These are phyloP conservation scores for Arion vulgaris DNA, from an alignment of 1,140 invertebrate genomes.

Conservation along the genomic window DNA sequence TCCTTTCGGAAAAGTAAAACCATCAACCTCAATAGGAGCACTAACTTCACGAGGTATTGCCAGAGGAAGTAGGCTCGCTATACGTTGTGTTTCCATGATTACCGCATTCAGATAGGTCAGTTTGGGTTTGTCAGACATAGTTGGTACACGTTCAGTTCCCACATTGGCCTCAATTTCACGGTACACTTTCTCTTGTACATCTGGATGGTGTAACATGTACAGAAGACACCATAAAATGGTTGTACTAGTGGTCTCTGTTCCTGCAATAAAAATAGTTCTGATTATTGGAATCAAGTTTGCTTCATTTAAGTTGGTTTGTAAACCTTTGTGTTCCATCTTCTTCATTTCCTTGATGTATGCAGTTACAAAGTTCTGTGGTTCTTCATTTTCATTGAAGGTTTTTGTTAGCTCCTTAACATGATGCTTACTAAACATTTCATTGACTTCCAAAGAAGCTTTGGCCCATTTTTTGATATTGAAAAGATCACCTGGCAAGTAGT, in stretches of 20 bases:
- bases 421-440: background rate
- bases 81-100: background rate
- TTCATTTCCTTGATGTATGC: background rate
- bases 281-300: conserved; percentile 41
- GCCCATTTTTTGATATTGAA: background rate
- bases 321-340: background rate
- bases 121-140: background rate
- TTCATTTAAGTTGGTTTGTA: background rate
- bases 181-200: background rate
- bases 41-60: background rate
- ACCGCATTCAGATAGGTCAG: conserved; percentile 5
- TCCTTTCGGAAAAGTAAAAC: background rate
- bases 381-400: background rate
- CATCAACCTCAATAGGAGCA: background rate
- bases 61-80: background rate
- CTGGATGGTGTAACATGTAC: conserved; percentile 79
- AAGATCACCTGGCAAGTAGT: background rate
- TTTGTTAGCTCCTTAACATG: background rate
- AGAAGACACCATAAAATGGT: conserved; percentile 91
- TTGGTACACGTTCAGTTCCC: background rate
- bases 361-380: conserved; percentile 7
- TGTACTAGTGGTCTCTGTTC: conserved; percentile 76
- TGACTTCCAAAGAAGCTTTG: background rate
- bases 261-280: conserved; percentile 81
- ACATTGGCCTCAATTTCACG: conserved; percentile 7